Evolutionary conservation across 2,113 vertebrate genomes (phyloP).

Genomic region (Abramis brama): DNA sequence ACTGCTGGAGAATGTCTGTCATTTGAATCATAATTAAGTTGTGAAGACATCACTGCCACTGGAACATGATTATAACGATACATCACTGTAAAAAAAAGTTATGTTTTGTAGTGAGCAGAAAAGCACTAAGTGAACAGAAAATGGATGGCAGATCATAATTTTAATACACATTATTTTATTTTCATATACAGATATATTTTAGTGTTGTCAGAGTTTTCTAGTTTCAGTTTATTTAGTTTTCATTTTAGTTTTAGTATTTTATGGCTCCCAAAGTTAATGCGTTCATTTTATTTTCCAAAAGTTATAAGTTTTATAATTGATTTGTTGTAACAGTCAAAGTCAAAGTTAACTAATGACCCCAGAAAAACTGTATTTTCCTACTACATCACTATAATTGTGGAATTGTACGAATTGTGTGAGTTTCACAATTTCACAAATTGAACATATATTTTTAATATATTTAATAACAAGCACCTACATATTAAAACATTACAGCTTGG

Average conservation of each 20-base stretch:
- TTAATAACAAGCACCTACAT: background rate
- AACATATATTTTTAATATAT: background rate
- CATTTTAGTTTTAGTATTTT: background rate
- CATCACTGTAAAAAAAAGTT: background rate
- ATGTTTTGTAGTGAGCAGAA: background rate
- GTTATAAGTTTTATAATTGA: background rate
- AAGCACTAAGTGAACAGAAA: background rate
- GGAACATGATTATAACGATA: fast-evolving
- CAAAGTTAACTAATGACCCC: background rate
- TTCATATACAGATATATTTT: background rate
- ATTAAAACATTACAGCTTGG: background rate
- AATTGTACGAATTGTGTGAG: too few relatives aligned
- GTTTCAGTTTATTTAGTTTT: background rate
- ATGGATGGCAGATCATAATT: background rate
- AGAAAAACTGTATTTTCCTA: background rate
- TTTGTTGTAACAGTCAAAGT: background rate
- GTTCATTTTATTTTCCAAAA: background rate
- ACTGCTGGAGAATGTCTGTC: background rate
- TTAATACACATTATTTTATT: background rate
- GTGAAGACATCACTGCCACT: too few relatives aligned
- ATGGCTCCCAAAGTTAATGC: background rate
- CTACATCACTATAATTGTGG: background rate
- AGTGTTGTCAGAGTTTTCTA: background rate
- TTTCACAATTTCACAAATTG: background rate
- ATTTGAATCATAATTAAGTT: too few relatives aligned